Conservation (phyloP, 2,113 vertebrate genomes). For the Myanophis thanlyinensis region DNA sequence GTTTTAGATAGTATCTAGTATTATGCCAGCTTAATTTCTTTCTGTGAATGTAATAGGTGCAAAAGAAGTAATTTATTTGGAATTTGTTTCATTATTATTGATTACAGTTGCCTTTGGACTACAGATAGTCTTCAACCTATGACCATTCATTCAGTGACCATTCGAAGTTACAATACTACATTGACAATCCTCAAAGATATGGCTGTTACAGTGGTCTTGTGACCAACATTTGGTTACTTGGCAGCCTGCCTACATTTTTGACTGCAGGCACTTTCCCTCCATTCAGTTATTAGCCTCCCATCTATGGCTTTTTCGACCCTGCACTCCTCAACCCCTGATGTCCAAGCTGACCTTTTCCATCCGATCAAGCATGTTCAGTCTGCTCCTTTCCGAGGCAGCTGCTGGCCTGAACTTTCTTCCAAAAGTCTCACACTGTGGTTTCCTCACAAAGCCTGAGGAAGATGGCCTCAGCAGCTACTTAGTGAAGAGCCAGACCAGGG, state of each 20-base stretch:
- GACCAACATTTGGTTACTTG: neutral
- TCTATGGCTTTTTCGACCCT: neutral
- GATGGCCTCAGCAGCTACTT: neutral
- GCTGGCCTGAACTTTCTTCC: neutral
- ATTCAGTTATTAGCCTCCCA: neutral
- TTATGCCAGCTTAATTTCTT: slow-evolving; percentile 3
- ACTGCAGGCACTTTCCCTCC: neutral
- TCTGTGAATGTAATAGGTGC: neutral
- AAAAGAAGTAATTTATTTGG: neutral
- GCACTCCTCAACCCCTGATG: neutral
- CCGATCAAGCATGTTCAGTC: neutral
- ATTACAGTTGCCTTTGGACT: slow-evolving; percentile 29
- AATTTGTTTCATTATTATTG: neutral
- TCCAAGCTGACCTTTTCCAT: neutral
- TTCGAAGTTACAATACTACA: neutral
- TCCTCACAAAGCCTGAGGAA: neutral
- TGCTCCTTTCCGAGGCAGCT: neutral
- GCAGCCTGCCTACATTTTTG: neutral
- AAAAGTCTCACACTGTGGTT: neutral
- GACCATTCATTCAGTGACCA: neutral
- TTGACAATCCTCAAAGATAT: neutral
- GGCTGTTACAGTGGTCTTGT: neutral
- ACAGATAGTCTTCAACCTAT: neutral
- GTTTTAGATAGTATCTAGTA: slow-evolving; percentile 3
- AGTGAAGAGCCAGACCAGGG: neutral